Evolutionary conservation across 2,888 invertebrate species (phyloP).

Genomic region (Ceraclea dissimilis): DNA sequence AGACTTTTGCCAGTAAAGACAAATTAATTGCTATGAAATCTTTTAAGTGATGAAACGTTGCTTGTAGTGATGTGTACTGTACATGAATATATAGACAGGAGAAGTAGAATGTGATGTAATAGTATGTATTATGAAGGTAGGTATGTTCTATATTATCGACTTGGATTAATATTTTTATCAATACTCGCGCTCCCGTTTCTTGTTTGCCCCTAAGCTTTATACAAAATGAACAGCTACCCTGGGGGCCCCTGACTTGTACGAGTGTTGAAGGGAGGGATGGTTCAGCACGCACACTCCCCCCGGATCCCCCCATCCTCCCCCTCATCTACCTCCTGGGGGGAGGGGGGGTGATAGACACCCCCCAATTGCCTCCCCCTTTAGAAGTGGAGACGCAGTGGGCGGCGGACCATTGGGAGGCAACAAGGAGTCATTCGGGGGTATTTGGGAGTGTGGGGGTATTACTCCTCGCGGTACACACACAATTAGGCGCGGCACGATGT

Average conservation of each 20-base stretch:
- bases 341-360: not conserved
- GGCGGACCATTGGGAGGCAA: not conserved
- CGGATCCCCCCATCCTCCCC: constrained; percentile 19
- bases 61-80: too few species aligned
- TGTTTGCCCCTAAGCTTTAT: not conserved
- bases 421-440: not conserved
- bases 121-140: too few species aligned
- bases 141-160: too few species aligned
- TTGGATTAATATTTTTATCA: not conserved
- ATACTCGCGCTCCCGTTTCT: not conserved
- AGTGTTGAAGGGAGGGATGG: constrained; percentile 28
- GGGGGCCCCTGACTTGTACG: constrained; percentile 14
- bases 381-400: not conserved
- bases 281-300: constrained; percentile 23
- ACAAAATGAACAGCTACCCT: constrained; percentile 1
- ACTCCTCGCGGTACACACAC: constrained; percentile 36
- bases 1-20: too few species aligned
- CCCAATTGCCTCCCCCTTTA: constrained; percentile 30
- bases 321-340: constrained; percentile 2
- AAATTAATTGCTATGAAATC: too few species aligned
- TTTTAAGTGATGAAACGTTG: too few species aligned
- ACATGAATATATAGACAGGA: too few species aligned
- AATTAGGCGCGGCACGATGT: constrained; percentile 39
- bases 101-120: too few species aligned
- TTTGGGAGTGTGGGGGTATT: constrained; percentile 23